Evolutionary conservation across 2,113 vertebrate species (phyloP).

Genomic region (Leptocoma aspasia): DNA sequence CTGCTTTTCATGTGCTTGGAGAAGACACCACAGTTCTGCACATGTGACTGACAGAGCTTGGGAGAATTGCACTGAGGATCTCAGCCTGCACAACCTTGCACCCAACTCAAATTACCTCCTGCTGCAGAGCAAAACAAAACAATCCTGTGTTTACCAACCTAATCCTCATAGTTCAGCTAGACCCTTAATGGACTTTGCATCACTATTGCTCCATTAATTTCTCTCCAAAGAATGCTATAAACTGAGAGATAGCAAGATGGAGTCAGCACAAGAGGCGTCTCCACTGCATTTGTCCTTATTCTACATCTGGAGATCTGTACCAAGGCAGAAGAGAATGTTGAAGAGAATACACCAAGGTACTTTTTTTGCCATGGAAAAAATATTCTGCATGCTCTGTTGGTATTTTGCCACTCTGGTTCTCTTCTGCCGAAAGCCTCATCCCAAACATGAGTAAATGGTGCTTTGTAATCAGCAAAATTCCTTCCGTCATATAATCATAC

Average conservation of each 20-base stretch:
- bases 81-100: not conserved
- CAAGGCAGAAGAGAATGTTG: not conserved
- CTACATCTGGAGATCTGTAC: not conserved
- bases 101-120: not conserved
- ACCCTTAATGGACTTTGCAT: not conserved
- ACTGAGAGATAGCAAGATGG: not conserved
- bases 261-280: not conserved
- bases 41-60: not conserved
- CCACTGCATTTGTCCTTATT: not conserved
- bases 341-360: not conserved
- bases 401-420: not conserved
- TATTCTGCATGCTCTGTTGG: not conserved
- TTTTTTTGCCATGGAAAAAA: not conserved
- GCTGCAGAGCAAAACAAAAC: not conserved
- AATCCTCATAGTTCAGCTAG: not conserved
- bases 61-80: not conserved
- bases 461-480: not conserved
- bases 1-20: not conserved
- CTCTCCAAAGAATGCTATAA: not conserved
- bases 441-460: not conserved
- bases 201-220: not conserved
- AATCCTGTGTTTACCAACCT: not conserved
- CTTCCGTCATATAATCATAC: not conserved
- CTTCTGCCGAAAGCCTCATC: not conserved
- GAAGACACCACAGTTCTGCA: not conserved